Percentiles rank a stretch among this genome's conserved stretches.
These are phyloP conservation scores for Talpa occidentalis DNA, from an alignment of 2,113 vertebrate species.

Conservation along the genomic window DNA sequence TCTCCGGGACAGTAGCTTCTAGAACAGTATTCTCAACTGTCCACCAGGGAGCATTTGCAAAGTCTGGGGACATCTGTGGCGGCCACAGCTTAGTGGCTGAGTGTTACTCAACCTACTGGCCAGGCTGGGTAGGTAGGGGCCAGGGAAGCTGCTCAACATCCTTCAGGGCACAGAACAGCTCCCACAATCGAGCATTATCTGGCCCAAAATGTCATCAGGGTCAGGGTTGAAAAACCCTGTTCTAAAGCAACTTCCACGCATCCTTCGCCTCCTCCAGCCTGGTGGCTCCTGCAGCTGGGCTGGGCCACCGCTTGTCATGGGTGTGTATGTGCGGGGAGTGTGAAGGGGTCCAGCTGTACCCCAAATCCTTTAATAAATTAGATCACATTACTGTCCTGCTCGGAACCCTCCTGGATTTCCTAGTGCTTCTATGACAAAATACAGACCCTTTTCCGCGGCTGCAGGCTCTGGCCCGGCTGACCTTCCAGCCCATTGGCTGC, in stretches of 20 bases:
- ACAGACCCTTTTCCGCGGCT: background rate
- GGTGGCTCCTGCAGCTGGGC: background rate
- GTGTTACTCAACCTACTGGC: no score
- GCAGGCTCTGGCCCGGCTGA: background rate
- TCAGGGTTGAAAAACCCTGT: background rate
- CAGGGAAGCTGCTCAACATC: background rate
- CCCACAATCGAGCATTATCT: background rate
- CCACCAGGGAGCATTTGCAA: background rate
- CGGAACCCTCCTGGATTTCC: background rate
- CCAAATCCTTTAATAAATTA: background rate
- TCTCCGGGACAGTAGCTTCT: background rate
- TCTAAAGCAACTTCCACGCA: background rate
- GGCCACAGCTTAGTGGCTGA: background rate
- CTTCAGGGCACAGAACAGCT: background rate
- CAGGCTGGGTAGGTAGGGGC: background rate
- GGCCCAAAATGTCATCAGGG: background rate
- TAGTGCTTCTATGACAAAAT: background rate
- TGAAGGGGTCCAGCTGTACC: background rate
- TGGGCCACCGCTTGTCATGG: no score
- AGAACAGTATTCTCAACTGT: background rate
- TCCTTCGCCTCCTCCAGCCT: background rate
- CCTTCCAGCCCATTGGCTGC: background rate
- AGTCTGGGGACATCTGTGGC: background rate
- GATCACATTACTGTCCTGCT: background rate
- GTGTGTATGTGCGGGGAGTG: background rate